phyloP scores from a whole-genome alignment of 35 echinoderm and acorn worm species.

The Diadema setosum region DNA sequence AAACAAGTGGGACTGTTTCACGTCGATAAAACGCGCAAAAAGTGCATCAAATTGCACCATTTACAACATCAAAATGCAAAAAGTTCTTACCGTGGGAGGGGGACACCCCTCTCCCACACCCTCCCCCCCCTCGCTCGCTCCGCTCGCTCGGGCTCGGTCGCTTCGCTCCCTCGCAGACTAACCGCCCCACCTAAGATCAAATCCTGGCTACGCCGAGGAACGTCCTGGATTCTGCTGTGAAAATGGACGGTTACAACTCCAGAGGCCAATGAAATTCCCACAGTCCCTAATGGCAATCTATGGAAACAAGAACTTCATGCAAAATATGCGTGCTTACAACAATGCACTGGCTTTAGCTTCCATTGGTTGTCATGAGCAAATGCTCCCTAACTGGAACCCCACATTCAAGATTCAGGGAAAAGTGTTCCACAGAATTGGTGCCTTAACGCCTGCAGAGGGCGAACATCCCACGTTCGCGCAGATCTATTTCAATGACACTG shows the following conservation, averaged over 20 bases:
- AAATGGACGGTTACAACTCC: not conserved
- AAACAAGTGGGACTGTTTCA: too few relatives aligned
- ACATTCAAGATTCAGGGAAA: constrained; percentile 5
- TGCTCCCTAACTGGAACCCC: not conserved
- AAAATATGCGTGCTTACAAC: constrained; percentile 18
- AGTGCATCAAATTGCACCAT: too few relatives aligned
- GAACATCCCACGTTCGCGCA: not conserved
- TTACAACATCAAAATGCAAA: too few relatives aligned
- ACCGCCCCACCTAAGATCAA: too few relatives aligned
- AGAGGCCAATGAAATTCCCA: not conserved
- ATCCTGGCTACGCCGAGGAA: too few relatives aligned
- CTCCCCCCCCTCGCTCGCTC: too few relatives aligned
- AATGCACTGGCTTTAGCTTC: constrained; percentile 1
- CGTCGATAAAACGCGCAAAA: too few relatives aligned
- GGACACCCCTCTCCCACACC: too few relatives aligned
- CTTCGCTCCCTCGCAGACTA: too few relatives aligned
- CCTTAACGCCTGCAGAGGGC: not conserved
- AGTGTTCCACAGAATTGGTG: not conserved
- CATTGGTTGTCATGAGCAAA: not conserved
- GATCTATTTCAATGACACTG: constrained; percentile 4
- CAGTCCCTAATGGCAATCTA: not conserved
- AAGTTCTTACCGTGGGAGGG: too few relatives aligned
- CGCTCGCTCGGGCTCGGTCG: too few relatives aligned
- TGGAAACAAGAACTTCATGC: not conserved
- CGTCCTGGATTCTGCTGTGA: not conserved